Conservation (phyloP, 2,113 vertebrate species). For the Oreochromis aureus region DNA sequence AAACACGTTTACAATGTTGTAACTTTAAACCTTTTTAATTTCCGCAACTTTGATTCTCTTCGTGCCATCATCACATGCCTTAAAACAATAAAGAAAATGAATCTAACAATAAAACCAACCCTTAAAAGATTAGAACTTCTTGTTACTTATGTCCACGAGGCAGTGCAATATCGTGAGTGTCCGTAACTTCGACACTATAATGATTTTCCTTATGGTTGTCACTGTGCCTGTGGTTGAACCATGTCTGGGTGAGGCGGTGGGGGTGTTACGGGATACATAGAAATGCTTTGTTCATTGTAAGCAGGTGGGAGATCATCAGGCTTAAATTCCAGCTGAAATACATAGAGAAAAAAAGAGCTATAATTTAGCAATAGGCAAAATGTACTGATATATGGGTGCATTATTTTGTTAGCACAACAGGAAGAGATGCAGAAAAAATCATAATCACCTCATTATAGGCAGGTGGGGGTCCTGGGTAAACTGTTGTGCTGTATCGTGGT, state of each 20-base stretch:
- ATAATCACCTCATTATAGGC: conserved; percentile 54
- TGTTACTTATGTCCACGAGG: neutral
- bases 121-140: neutral
- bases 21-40: neutral
- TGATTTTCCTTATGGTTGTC: neutral
- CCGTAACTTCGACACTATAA: neutral
- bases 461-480: conserved; percentile 32
- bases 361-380: neutral
- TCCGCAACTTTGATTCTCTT: neutral
- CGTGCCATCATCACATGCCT: neutral
- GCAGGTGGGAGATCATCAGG: conserved; percentile 51
- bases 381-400: neutral
- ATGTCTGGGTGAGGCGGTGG: neutral
- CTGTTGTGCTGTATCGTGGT: conserved; percentile 13
- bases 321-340: conserved; percentile 50
- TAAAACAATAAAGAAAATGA: neutral
- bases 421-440: neutral
- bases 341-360: neutral
- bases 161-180: neutral
- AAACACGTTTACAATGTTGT: neutral
- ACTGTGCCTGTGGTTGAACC: neutral
- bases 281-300: conserved; percentile 31
- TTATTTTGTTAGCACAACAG: neutral
- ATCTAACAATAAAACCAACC: neutral
- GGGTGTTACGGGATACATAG: neutral